A percentile compares a stretch with the other conserved stretches of the same genome.
Conservation (phyloP, 1,140 invertebrate species). For the Lepidurus couesii region DNA sequence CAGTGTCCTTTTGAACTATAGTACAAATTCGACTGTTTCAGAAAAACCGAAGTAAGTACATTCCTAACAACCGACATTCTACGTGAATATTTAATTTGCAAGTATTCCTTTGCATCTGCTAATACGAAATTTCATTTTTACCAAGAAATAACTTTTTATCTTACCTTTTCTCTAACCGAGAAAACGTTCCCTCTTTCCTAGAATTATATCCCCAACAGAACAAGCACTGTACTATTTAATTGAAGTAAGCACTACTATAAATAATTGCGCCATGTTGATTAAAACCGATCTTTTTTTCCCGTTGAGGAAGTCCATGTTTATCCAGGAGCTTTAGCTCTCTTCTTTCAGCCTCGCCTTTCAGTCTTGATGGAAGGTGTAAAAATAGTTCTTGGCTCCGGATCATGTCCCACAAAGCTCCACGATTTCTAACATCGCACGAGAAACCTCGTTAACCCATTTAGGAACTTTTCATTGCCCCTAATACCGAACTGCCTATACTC, state of each 20-base stretch:
- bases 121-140: too few relatives aligned
- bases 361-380: background rate
- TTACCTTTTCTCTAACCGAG: too few relatives aligned
- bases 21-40: background rate
- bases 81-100: too few relatives aligned
- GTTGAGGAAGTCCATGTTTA: background rate
- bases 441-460: background rate
- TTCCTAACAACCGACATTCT: background rate
- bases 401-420: background rate
- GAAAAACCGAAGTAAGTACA: background rate
- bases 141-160: too few relatives aligned
- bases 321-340: background rate
- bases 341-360: constrained; percentile 1
- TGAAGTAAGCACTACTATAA: background rate
- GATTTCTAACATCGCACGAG: background rate
- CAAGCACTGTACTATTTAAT: background rate
- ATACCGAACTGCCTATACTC: background rate
- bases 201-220: too few relatives aligned
- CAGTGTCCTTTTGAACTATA: background rate
- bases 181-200: too few relatives aligned
- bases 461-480: background rate
- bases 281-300: background rate
- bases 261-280: background rate
- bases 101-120: too few relatives aligned
- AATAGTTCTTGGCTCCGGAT: constrained; percentile 1